These are phyloP conservation scores for Temnopleurus reevesii DNA, from an alignment of 53 echinoderm and acorn worm species.

Conservation along the genomic window DNA sequence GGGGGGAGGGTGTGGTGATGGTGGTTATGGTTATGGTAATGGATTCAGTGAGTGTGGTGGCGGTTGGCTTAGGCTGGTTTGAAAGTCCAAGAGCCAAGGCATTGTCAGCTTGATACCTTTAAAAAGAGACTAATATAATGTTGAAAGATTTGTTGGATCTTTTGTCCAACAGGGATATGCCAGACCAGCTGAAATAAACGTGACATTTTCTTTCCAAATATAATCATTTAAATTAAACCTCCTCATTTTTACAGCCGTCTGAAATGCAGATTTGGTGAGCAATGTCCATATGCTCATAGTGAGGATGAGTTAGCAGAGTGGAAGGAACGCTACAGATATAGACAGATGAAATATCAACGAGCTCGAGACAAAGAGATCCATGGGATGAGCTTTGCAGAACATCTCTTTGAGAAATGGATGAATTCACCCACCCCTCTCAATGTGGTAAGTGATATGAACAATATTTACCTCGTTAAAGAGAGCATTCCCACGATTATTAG, in stretches of 20 bases:
- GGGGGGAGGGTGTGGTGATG: background rate
- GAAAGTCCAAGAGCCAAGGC: too few relatives aligned
- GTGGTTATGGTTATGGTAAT: background rate
- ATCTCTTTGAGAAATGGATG: slow-evolving; percentile 94
- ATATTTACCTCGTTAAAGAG: too few relatives aligned
- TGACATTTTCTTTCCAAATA: too few relatives aligned
- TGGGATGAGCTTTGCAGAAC: slow-evolving; percentile 92
- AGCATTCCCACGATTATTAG: too few relatives aligned
- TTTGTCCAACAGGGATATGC: too few relatives aligned
- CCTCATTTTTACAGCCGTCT: slow-evolving; percentile 54
- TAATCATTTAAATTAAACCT: background rate
- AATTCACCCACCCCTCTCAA: slow-evolving; percentile 76
- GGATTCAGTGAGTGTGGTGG: too few relatives aligned
- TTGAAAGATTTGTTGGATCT: too few relatives aligned
- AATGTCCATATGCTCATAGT: slow-evolving; percentile 92
- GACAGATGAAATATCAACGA: slow-evolving; percentile 95
- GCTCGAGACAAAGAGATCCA: slow-evolving; percentile 97
- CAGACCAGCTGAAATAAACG: too few relatives aligned
- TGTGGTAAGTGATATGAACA: slow-evolving; percentile 89
- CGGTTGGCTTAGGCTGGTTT: too few relatives aligned
- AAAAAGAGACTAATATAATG: too few relatives aligned
- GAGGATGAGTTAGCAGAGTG: slow-evolving; percentile 97
- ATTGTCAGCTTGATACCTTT: too few relatives aligned
- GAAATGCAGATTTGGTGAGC: slow-evolving; percentile 92
- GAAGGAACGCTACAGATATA: slow-evolving; percentile 92